These are phyloP conservation scores for Arenaria interpres DNA, from an alignment of 2,113 vertebrate species.

Conservation along the genomic window DNA sequence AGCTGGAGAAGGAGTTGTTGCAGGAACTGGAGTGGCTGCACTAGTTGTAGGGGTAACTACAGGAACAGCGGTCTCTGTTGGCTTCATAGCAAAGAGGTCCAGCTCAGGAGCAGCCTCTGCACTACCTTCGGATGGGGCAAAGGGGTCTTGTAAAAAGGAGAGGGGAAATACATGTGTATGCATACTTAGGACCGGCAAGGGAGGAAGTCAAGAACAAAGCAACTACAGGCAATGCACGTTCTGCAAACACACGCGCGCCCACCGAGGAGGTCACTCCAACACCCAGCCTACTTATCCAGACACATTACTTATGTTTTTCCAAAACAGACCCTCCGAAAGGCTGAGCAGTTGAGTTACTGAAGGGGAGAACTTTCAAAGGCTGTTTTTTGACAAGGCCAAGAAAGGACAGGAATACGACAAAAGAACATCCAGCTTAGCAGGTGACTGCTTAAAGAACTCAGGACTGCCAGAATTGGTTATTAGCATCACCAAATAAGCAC, in stretches of 20 bases:
- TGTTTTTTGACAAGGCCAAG: neutral
- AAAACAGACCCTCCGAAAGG: constrained; percentile 14
- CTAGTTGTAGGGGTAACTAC: constrained; percentile 87
- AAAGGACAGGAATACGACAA: neutral
- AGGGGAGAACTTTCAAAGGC: neutral
- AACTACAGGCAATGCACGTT: constrained; percentile 62
- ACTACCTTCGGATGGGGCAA: constrained; percentile 96
- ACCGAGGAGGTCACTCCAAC: neutral
- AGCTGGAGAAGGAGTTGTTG: constrained; percentile 86
- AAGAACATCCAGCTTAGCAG: neutral
- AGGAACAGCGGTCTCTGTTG: constrained; percentile 85
- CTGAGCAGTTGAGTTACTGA: neutral
- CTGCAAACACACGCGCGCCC: constrained; percentile 1
- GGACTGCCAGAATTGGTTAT: neutral
- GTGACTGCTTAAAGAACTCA: constrained; percentile 5
- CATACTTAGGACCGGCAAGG: constrained; percentile 77
- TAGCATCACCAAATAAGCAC: constrained; percentile 15
- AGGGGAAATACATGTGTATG: constrained; percentile 75
- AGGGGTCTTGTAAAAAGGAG: constrained; percentile 92
- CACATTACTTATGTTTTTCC: constrained; percentile 17
- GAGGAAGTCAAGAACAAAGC: constrained; percentile 67
- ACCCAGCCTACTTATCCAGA: neutral
- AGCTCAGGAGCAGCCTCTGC: constrained; percentile 91
- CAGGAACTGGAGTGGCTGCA: constrained; percentile 80
- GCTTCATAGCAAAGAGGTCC: constrained; percentile 99